Evolutionary conservation across 2,888 invertebrate genomes (phyloP).

Genomic region (Fissipunctia ypsillon): DNA sequence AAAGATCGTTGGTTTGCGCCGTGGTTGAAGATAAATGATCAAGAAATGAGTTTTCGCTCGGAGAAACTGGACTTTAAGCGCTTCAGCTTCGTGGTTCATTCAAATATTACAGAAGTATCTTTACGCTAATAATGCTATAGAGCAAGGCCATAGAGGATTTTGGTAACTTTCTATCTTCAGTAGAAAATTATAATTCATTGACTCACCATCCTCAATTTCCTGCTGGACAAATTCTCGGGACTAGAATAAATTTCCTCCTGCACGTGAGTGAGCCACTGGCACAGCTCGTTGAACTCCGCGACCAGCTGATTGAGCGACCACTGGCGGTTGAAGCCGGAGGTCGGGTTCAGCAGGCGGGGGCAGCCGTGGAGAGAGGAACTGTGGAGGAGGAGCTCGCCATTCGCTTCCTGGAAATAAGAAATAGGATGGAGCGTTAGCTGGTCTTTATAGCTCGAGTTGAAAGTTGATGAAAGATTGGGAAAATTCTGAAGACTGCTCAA

Average conservation of each 20-base stretch:
- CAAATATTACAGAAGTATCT: no score
- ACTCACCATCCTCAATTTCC: conserved; percentile 92
- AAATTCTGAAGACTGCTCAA: no score
- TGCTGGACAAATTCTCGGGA: conserved; percentile 92
- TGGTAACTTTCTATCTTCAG: neutral
- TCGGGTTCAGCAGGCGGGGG: conserved; percentile 82
- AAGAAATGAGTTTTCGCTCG: no score
- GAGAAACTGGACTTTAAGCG: no score
- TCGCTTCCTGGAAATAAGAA: conserved; percentile 92
- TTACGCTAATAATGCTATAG: no score
- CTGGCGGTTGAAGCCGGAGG: conserved; percentile 87
- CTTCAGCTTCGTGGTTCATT: no score
- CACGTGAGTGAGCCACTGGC: conserved; percentile 95
- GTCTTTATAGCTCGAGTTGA: no score
- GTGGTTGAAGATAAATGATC: neutral
- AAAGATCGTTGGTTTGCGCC: neutral
- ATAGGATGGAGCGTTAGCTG: no score
- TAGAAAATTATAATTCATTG: no score
- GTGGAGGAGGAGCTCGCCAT: conserved; percentile 93
- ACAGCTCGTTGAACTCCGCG: conserved; percentile 94
- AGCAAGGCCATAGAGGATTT: neutral
- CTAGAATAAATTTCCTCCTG: conserved; percentile 94
- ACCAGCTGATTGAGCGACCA: conserved; percentile 95
- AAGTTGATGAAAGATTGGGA: no score
- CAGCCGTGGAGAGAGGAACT: conserved; percentile 87